Percentiles rank a stretch among this genome's conserved stretches.
phyloP scores from a whole-genome alignment of 2,888 invertebrate genomes.

The Salticus scenicus region DNA sequence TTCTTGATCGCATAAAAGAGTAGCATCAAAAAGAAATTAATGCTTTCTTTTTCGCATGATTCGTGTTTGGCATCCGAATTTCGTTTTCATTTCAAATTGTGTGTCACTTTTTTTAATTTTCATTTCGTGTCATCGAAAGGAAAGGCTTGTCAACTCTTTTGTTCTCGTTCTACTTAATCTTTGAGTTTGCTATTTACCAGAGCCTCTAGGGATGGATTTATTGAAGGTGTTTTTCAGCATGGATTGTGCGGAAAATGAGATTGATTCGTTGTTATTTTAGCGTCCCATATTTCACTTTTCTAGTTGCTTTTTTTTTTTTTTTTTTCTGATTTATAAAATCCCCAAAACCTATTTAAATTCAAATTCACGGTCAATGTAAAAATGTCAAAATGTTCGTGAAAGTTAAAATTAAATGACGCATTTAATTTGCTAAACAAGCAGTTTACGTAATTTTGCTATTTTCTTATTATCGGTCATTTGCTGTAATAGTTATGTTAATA shows the following conservation, averaged over 20 bases:
- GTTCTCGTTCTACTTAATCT: conserved; percentile 8
- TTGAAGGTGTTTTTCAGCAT: not conserved
- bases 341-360: not conserved
- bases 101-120: not conserved
- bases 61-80: not conserved
- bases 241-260: not conserved
- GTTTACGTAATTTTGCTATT: too few species aligned
- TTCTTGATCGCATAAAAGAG: not conserved
- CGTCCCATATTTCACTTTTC: not conserved
- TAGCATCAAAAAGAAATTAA: not conserved
- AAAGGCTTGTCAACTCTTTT: not conserved
- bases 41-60: not conserved
- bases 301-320: not conserved
- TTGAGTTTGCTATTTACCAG: not conserved
- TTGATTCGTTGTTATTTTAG: not conserved
- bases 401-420: too few species aligned
- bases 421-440: too few species aligned
- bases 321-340: not conserved
- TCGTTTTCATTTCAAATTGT: not conserved
- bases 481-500: too few species aligned
- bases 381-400: too few species aligned
- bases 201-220: not conserved
- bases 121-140: not conserved
- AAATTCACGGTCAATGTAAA: too few species aligned
- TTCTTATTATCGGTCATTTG: too few species aligned